These are phyloP conservation scores for Caenorhabditis japonica DNA, from an alignment of 2,888 invertebrate genomes.

Conservation along the genomic window DNA sequence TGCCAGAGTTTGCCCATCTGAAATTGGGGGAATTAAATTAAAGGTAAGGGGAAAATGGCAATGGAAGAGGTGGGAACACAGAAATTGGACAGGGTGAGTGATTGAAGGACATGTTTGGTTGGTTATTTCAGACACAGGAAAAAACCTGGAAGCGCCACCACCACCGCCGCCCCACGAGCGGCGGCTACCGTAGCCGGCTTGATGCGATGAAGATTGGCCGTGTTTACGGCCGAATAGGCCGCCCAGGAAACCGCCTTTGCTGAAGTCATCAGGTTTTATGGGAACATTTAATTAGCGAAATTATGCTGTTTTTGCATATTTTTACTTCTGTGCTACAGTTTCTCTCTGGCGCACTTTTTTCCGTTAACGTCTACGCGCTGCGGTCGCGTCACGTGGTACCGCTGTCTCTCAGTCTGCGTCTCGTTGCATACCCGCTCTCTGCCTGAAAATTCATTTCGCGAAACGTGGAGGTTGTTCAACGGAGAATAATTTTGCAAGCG, in stretches of 20 bases:
- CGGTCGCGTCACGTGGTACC: too few species aligned
- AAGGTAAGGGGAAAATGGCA: neutral
- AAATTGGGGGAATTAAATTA: constrained; percentile 10
- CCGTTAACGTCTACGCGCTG: too few species aligned
- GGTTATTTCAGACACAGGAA: constrained; percentile 5
- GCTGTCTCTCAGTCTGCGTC: too few species aligned
- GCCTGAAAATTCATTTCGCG: too few species aligned
- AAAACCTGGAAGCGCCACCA: constrained; percentile 34
- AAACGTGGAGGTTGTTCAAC: too few species aligned
- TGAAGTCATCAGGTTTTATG: constrained; percentile 17
- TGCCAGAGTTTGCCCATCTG: constrained; percentile 65
- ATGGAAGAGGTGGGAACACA: neutral
- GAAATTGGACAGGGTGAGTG: neutral
- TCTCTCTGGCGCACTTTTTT: too few species aligned
- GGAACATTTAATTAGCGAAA: too few species aligned
- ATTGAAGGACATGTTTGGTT: neutral
- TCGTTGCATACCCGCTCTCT: too few species aligned
- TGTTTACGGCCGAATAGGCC: constrained; percentile 48
- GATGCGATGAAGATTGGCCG: constrained; percentile 31
- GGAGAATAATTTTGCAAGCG: too few species aligned
- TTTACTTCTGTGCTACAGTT: too few species aligned
- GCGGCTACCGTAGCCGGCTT: constrained; percentile 30
- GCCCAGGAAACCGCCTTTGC: constrained; percentile 49
- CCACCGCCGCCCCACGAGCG: constrained; percentile 17
- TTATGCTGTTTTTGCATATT: too few species aligned